Conservation (phyloP, 2,797 vertebrate species). For the Oreonectes daqikongensis region DNA sequence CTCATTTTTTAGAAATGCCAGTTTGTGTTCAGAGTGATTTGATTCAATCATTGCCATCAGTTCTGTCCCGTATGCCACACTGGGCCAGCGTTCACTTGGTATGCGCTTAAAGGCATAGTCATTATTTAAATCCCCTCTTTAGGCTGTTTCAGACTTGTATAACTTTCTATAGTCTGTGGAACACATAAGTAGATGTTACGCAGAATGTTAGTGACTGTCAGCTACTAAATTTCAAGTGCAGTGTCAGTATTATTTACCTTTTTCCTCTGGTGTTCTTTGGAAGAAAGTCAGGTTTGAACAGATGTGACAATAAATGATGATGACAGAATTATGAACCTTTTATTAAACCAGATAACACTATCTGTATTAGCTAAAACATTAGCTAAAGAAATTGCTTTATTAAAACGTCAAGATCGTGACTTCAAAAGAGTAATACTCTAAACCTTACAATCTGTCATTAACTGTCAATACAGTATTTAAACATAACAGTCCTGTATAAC, state of each 20-base stretch:
- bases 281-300: background rate
- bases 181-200: background rate
- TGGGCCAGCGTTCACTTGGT: background rate
- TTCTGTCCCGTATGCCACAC: background rate
- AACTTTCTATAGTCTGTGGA: background rate
- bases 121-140: background rate
- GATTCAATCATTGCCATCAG: constrained; percentile 4
- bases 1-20: constrained; percentile 26
- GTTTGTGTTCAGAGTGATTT: constrained; percentile 30
- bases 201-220: background rate
- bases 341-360: background rate
- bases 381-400: too few relatives aligned
- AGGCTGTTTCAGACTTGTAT: background rate
- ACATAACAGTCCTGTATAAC: too few relatives aligned
- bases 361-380: too few relatives aligned
- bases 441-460: too few relatives aligned
- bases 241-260: background rate
- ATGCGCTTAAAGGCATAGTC: background rate
- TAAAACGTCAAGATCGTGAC: too few relatives aligned
- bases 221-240: background rate
- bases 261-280: background rate
- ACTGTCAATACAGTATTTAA: too few relatives aligned
- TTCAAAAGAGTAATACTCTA: too few relatives aligned
- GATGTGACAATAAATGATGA: background rate
- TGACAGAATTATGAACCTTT: too few relatives aligned